Base-by-base conservation (phyloP, 2,888 invertebrate species). In the Heliconius erato region DNA sequence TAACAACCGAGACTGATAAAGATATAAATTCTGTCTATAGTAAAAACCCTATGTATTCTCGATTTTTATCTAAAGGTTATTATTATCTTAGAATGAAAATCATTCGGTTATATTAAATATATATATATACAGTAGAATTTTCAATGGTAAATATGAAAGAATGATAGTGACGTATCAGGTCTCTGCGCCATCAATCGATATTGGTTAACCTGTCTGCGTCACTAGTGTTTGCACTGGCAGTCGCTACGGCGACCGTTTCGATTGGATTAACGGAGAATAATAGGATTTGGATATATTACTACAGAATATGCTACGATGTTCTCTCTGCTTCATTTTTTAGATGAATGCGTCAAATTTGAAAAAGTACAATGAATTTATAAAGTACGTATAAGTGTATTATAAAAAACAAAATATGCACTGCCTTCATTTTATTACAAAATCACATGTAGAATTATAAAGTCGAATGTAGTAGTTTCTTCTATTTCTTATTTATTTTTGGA, bases 221-320 rank as follows among this genome's bases (percentile, higher is more conserved):
- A 93, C 89, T 89, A 87, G 80, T 95, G 94, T 95, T 95, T 94
- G 89, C 84, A 88, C 87, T 91, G 68, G 92, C 89, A 90, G 94
- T 95, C 89, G 89, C 95, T 91, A 93, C 88, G 94, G 94, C 91
- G 91, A 95, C 95, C 90, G 91, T 86, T 91, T 92, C 91, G 90
- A 92, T 93, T 91, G 85, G 87, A 89, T 86, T 89, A 83, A 81
- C 72, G 79, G 82, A 81, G 84, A 81, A 82, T 84, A 84, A 84
- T 85, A 83, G 84, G 84, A 83, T 85, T 85, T 82, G 82, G 80
- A 82, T 83, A 84, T 82, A 85, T 82, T 81, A 81, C 81, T 82
- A 78, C 79, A 77, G 79, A 80, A 80, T 79, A 63, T 68, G 69
- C 79, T 74, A 65, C 69, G 23, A 14, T 67, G 28, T 76, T 76